Base-by-base conservation (phyloP, 2,113 vertebrate genomes). In the Gymnorhina tibicen region DNA sequence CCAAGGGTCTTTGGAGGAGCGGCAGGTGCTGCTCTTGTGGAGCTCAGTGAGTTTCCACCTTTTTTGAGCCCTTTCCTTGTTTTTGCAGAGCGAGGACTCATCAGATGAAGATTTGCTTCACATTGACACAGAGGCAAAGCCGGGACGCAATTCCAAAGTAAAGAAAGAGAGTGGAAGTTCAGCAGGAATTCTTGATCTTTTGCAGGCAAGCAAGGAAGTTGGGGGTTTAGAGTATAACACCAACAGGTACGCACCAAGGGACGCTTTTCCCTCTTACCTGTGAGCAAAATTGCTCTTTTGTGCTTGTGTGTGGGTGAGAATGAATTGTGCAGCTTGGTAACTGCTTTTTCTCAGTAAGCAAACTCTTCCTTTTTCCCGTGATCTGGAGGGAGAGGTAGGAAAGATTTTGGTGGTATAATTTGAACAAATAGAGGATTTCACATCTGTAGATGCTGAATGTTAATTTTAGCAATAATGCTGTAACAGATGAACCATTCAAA, bases 191-290 rank as follows among this genome's bases (percentile, higher is more conserved):
- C 98, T 99, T 77, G 99, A 99, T 97, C 98, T 99, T 95, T 97
- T 99, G 94, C 99, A 99, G 97, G 99, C 99, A 88, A 99, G 99
- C 96, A 99, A 99, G 97, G 99, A 99, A 98, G 99, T 99, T 85
- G 99, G 99, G 20, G 99, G 99, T 20, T 99, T 99, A 12, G 99
- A 99, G 96, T 99, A 99, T 98, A 99, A 98, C 97, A 97, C 98
- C 96, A 99, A 99, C 98, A 99, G 99, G 99, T 99, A 98, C 16
- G 97, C 42, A 93, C 64, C 62, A 53, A 53, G 55, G 66, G 50
- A 12, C 20, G 63, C 8, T 60, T 60, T 55, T 55, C 58, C 44
- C 73, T 86, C 73, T 59, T 80, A 47, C 24, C 53, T 19, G 4
- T 62, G 50, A 87, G 39, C 68, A 76, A 76, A 86, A 66, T 41